Conservation (phyloP, 2,888 invertebrate genomes). For the Erebia aethiops region DNA sequence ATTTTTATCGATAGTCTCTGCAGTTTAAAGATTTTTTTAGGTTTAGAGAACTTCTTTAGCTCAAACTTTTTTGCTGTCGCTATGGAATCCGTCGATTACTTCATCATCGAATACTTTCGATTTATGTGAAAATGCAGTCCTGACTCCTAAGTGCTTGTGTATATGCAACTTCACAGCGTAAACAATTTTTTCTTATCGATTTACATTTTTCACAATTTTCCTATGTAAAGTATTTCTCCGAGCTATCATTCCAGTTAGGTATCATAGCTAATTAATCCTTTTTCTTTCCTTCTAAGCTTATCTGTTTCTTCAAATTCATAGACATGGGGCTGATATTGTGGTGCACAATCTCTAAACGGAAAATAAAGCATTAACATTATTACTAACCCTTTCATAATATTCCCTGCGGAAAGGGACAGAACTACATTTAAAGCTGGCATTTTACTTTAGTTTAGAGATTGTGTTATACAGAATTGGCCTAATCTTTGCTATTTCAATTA, state of each 20-base stretch:
- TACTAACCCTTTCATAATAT: no score
- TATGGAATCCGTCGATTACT: neutral
- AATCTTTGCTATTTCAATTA: no score
- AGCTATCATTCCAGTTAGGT: neutral
- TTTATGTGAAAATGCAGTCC: neutral
- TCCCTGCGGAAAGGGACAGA: no score
- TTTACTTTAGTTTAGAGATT: no score
- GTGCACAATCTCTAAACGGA: no score
- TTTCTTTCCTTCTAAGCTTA: no score
- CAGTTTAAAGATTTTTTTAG: neutral
- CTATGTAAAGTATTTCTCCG: neutral
- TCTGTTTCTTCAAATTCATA: no score
- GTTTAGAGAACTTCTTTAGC: neutral
- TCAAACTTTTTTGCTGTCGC: neutral
- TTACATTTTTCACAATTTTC: neutral
- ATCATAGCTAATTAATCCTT: no score
- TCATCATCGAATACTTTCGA: neutral
- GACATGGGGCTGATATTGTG: no score
- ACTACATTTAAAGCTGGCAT: no score
- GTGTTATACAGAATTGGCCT: no score
- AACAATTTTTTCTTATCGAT: neutral
- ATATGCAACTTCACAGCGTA: neutral
- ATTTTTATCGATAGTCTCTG: neutral
- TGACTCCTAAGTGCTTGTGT: neutral
- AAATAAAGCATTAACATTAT: no score